phyloP scores from a whole-genome alignment of 2,888 invertebrate genomes.

The Ormyrus nitidulus region DNA sequence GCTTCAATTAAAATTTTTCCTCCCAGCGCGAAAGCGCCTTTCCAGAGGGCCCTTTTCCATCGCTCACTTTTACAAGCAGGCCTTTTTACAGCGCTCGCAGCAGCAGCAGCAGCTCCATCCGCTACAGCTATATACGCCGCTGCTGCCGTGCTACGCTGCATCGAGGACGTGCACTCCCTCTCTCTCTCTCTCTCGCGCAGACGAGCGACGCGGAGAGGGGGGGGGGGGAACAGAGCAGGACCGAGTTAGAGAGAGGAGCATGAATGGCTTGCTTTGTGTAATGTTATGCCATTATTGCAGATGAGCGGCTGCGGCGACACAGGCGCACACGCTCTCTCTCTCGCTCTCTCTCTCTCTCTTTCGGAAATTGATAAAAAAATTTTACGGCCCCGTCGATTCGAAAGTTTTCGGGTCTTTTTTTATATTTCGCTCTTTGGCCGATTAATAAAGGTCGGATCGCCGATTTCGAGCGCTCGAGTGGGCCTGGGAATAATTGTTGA shows the following conservation, averaged over 20 bases:
- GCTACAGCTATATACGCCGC: neutral
- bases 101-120: too few relatives aligned
- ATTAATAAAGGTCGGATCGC: too few relatives aligned
- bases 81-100: too few relatives aligned
- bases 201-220: neutral
- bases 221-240: neutral
- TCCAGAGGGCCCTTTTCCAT: too few relatives aligned
- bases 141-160: slow-evolving; percentile 20
- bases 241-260: slow-evolving; percentile 46
- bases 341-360: too few relatives aligned
- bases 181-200: neutral
- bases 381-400: too few relatives aligned
- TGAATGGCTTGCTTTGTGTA: slow-evolving; percentile 62
- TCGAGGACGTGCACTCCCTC: neutral
- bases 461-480: too few relatives aligned
- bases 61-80: too few relatives aligned
- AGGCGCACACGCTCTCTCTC: neutral
- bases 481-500: too few relatives aligned
- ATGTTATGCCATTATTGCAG: slow-evolving; percentile 58
- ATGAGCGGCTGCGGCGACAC: slow-evolving; percentile 20
- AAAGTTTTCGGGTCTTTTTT: too few relatives aligned
- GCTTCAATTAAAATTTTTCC: neutral
- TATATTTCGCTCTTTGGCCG: too few relatives aligned
- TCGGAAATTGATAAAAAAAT: too few relatives aligned
- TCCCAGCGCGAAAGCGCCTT: neutral